Conservation (phyloP, 2,888 invertebrate genomes). For the Leucania comma region DNA sequence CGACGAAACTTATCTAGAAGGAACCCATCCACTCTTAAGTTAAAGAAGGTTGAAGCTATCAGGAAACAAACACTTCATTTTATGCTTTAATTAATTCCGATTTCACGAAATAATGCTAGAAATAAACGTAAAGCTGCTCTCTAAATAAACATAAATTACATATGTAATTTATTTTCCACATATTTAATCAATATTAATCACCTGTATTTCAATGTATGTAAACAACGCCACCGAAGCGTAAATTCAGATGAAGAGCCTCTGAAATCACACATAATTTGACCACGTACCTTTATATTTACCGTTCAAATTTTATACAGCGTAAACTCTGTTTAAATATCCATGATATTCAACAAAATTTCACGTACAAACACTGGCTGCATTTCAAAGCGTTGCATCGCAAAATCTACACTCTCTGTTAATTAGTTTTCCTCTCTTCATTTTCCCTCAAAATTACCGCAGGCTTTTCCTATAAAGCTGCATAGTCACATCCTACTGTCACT, state of each 20-base stretch:
- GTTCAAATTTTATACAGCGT: slow-evolving; percentile 27
- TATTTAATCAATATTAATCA: slow-evolving; percentile 4
- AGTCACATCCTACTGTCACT: slow-evolving; percentile 65
- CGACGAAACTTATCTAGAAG: too few species aligned
- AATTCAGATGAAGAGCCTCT: slow-evolving; percentile 9
- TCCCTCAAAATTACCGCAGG: slow-evolving; percentile 65
- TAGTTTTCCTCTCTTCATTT: slow-evolving; percentile 71
- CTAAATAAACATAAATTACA: not conserved
- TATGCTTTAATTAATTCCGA: not conserved
- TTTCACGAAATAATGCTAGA: not conserved
- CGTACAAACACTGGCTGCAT: slow-evolving; percentile 56
- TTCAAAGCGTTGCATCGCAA: slow-evolving; percentile 66
- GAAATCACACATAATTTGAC: slow-evolving; percentile 10
- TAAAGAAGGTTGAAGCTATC: too few species aligned
- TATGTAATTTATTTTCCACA: not conserved
- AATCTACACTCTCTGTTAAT: slow-evolving; percentile 69
- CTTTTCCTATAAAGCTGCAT: slow-evolving; percentile 67
- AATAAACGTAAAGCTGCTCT: too few species aligned
- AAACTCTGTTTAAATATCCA: slow-evolving; percentile 19
- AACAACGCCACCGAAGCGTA: not conserved
- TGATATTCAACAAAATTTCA: slow-evolving; percentile 51
- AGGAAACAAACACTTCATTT: too few species aligned
- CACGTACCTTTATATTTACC: slow-evolving; percentile 18
- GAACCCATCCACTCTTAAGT: too few species aligned
- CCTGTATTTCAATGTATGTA: not conserved